These are phyloP conservation scores for Todiramphus saurophagus DNA, from an alignment of 2,113 vertebrate genomes.

Conservation along the genomic window DNA sequence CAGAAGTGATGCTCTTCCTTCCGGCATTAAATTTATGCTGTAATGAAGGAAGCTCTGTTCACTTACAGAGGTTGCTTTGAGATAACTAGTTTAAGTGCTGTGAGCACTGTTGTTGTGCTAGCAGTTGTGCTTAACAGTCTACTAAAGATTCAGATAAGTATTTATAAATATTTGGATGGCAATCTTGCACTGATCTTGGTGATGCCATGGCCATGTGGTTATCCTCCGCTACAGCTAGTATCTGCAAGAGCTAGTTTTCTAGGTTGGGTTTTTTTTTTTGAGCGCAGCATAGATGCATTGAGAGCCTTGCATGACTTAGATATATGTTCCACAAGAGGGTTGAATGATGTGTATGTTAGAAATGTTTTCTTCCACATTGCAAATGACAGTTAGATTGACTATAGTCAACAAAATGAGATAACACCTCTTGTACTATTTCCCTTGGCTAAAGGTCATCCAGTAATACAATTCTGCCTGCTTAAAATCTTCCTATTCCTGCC, in stretches of 20 bases:
- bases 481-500: not conserved
- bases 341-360: not conserved
- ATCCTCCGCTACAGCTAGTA: not conserved
- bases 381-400: not conserved
- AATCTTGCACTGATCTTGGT: not conserved
- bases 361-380: not conserved
- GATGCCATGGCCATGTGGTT: not conserved
- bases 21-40: not conserved
- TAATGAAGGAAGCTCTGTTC: not conserved
- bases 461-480: not conserved
- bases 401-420: not conserved
- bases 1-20: not conserved
- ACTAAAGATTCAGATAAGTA: not conserved
- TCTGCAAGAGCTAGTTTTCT: not conserved
- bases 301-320: not conserved
- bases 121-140: not conserved
- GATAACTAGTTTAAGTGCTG: not conserved
- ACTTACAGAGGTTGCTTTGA: not conserved
- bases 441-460: not conserved
- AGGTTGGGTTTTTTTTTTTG: fast-evolving
- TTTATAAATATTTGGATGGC: not conserved
- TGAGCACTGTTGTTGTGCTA: not conserved
- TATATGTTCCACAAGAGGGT: not conserved
- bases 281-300: not conserved
- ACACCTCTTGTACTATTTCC: not conserved